These are phyloP conservation scores for Brenthis ino DNA, from an alignment of 2,888 invertebrate species.

Conservation along the genomic window DNA sequence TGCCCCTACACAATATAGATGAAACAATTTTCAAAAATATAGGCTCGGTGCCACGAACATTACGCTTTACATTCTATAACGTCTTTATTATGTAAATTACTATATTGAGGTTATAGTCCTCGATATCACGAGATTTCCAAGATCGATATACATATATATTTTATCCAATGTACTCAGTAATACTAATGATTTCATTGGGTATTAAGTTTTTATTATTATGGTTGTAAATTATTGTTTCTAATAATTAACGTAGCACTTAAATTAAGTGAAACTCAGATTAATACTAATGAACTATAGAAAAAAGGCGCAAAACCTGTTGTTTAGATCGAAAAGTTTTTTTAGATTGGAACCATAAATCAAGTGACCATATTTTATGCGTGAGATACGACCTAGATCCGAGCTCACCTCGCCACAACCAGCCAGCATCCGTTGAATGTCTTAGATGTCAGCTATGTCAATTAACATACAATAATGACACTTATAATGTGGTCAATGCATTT, in stretches of 20 bases:
- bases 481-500: constrained; percentile 32
- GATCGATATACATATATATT: neutral
- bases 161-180: neutral
- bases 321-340: constrained; percentile 4
- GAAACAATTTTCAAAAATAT: constrained; percentile 22
- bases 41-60: constrained; percentile 9
- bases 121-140: constrained; percentile 17
- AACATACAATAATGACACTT: constrained; percentile 38
- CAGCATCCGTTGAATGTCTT: constrained; percentile 25
- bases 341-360: constrained; percentile 15
- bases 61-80: constrained; percentile 15
- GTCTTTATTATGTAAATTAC: constrained; percentile 24
- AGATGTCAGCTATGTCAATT: constrained; percentile 35
- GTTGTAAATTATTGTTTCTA: neutral
- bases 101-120: constrained; percentile 9
- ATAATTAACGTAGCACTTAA: neutral
- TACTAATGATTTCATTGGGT: constrained; percentile 8
- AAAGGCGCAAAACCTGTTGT: neutral
- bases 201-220: neutral
- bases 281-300: neutral
- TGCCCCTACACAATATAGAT: constrained; percentile 21
- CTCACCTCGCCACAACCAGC: constrained; percentile 27
- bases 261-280: constrained; percentile 1
- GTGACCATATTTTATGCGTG: constrained; percentile 4
- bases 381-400: constrained; percentile 27